A percentile compares a stretch with the other conserved stretches of the same genome.
phyloP scores from a whole-genome alignment of 2,113 vertebrate genomes.

The Misgurnus anguillicaudatus region DNA sequence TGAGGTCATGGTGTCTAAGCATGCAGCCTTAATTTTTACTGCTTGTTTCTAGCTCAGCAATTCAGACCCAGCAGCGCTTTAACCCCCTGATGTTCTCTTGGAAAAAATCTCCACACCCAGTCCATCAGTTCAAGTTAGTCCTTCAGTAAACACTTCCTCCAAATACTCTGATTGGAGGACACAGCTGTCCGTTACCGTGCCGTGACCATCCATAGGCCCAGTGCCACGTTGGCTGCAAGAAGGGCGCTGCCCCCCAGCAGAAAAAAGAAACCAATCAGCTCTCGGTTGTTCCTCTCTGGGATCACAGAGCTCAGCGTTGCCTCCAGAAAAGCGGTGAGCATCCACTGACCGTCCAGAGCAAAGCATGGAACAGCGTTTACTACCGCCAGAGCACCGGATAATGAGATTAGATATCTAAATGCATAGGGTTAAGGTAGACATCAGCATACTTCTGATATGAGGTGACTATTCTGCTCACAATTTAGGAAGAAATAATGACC shows the following conservation, averaged over 20 bases:
- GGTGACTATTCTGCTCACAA: too few species aligned
- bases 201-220: constrained; percentile 98
- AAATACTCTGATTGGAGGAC: constrained; percentile 33
- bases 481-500: too few species aligned
- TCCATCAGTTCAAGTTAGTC: background rate
- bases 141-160: constrained; percentile 2
- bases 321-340: constrained; percentile 94
- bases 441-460: too few species aligned
- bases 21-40: constrained; percentile 2
- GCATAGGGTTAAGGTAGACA: constrained; percentile 58
- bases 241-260: constrained; percentile 91
- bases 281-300: constrained; percentile 85
- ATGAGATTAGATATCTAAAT: constrained; percentile 89
- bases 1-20: constrained; percentile 15
- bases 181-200: constrained; percentile 77
- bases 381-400: constrained; percentile 93
- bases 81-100: background rate
- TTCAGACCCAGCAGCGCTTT: constrained; percentile 2
- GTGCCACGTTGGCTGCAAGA: constrained; percentile 92
- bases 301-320: constrained; percentile 86
- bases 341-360: constrained; percentile 97
- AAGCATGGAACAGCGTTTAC: constrained; percentile 98
- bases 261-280: constrained; percentile 93
- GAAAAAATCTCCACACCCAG: background rate
- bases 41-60: background rate